Conservation (phyloP, 2,797 vertebrate species). For the Cetoscarus ocellatus region DNA sequence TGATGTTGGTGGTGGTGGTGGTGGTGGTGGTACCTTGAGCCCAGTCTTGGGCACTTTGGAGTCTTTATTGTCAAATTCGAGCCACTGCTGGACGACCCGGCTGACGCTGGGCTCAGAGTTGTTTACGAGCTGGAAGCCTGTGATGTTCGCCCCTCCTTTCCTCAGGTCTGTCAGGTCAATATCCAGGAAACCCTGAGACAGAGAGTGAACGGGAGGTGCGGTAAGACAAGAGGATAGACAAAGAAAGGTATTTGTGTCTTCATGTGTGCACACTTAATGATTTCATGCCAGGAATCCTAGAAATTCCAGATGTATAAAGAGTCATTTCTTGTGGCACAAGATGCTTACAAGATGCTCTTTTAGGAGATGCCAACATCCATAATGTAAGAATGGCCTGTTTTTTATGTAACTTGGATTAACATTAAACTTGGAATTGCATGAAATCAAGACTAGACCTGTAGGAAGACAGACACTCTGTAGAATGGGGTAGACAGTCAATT, state of each 20-base stretch:
- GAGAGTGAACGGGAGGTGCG: background rate
- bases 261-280: background rate
- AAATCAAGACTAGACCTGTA: no score
- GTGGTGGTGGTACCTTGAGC: slow-evolving; percentile 86
- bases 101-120: slow-evolving; percentile 90
- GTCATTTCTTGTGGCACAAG: no score
- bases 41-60: slow-evolving; percentile 92
- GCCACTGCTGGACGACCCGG: slow-evolving; percentile 94
- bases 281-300: background rate
- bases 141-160: slow-evolving; percentile 96
- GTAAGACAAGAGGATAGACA: background rate
- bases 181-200: slow-evolving; percentile 95
- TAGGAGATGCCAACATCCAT: no score
- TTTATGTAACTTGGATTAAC: no score
- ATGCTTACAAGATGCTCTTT: no score
- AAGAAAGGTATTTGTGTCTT: background rate
- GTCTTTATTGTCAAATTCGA: slow-evolving; percentile 94
- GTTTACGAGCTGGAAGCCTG: slow-evolving; percentile 97
- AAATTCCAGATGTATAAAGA: no score
- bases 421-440: no score
- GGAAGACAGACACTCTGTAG: no score
- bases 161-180: slow-evolving; percentile 95
- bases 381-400: no score
- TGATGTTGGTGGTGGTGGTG: no score
- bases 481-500: no score